These are phyloP conservation scores for Gastrophryne carolinensis DNA, from an alignment of 2,797 vertebrate species.

Conservation along the genomic window DNA sequence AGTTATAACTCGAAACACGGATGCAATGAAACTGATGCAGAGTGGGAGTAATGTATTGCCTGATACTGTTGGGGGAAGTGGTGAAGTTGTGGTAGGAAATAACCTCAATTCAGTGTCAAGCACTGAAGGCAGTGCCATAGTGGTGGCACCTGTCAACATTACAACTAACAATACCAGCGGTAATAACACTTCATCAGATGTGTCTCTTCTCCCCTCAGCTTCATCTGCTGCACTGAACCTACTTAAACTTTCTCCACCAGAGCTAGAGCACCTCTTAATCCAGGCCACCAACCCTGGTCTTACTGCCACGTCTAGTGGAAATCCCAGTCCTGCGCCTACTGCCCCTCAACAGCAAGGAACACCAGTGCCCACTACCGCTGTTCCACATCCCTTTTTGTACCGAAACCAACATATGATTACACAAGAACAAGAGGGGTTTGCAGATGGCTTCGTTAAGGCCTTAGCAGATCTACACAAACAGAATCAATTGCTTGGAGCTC, in stretches of 20 bases:
- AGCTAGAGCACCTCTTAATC: slow-evolving; percentile 43
- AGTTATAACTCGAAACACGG: slow-evolving; percentile 23
- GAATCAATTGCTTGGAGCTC: slow-evolving; percentile 79
- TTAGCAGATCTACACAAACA: slow-evolving; percentile 86
- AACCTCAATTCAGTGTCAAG: slow-evolving; percentile 15
- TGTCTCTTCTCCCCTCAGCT: slow-evolving; percentile 33
- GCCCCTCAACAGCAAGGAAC: slow-evolving; percentile 31
- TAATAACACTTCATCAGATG: neutral
- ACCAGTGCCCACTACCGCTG: slow-evolving; percentile 10
- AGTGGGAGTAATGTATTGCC: neutral
- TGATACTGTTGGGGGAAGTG: neutral
- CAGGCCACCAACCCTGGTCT: slow-evolving; percentile 28
- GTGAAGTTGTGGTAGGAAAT: slow-evolving; percentile 24
- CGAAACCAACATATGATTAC: slow-evolving; percentile 70
- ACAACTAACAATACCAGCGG: slow-evolving; percentile 5
- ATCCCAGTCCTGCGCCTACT: slow-evolving; percentile 5
- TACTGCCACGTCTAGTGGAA: slow-evolving; percentile 6
- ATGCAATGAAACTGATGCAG: slow-evolving; percentile 23
- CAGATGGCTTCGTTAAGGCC: slow-evolving; percentile 84
- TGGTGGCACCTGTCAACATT: slow-evolving; percentile 8
- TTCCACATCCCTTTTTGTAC: slow-evolving; percentile 65
- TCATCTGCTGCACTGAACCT: slow-evolving; percentile 22
- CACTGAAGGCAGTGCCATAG: slow-evolving; percentile 17
- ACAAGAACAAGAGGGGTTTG: slow-evolving; percentile 85
- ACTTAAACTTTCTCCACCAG: slow-evolving; percentile 43